Conservation (phyloP, 2,797 vertebrate genomes). For the Philypnodon macrostomus region DNA sequence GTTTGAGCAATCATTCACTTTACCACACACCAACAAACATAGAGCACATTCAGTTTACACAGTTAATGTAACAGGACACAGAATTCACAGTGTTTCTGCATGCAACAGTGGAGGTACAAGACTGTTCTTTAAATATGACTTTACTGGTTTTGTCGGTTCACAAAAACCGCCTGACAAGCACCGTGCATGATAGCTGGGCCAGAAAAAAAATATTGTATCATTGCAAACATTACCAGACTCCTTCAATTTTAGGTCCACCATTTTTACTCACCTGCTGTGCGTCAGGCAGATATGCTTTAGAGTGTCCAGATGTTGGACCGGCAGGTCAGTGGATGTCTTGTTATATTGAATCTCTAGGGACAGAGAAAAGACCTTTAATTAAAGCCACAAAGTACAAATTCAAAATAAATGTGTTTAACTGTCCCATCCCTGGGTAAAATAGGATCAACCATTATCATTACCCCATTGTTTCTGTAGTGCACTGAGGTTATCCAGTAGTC, state of each 20-base stretch:
- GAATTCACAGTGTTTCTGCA: too few species aligned
- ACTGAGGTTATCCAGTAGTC: conserved; percentile 88
- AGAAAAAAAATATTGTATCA: too few species aligned
- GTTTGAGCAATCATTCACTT: conserved; percentile 59
- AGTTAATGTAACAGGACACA: too few species aligned
- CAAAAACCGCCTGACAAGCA: too few species aligned
- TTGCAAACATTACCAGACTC: background rate
- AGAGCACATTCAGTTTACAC: conserved; percentile 12
- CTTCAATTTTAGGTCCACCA: too few species aligned
- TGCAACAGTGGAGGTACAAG: too few species aligned
- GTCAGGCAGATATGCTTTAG: conserved; percentile 86
- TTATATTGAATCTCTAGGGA: conserved; percentile 82
- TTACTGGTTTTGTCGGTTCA: too few species aligned
- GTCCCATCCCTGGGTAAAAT: background rate
- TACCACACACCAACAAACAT: conserved; percentile 19
- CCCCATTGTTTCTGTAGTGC: conserved; percentile 91
- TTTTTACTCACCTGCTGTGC: conserved; percentile 83
- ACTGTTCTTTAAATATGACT: too few species aligned
- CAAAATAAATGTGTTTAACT: background rate
- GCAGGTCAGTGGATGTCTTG: conserved; percentile 66
- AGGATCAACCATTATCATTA: conserved; percentile 41
- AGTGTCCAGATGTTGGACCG: conserved; percentile 78
- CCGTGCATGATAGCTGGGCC: too few species aligned
- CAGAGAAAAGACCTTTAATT: conserved; percentile 7
- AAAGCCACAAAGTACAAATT: background rate